phyloP scores from a whole-genome alignment of 2,113 vertebrate species.

The Microcebus tavaratra region DNA sequence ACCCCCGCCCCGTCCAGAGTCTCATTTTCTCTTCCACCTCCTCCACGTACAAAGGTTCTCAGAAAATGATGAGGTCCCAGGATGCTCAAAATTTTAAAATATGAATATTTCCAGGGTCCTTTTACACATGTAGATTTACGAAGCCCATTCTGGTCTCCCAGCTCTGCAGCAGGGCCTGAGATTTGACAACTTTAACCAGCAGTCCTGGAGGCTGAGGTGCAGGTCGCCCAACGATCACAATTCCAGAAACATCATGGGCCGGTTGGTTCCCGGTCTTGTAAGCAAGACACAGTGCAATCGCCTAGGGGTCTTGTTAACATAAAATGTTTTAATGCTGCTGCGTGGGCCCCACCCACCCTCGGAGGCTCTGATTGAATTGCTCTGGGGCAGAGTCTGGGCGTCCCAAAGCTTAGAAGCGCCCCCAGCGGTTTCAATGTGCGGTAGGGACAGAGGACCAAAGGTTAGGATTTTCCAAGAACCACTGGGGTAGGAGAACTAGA shows the following conservation, averaged over 20 bases:
- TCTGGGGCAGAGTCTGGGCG: neutral
- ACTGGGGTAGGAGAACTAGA: rapidly evolving
- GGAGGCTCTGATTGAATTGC: neutral
- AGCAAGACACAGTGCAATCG: neutral
- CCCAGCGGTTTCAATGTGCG: no score
- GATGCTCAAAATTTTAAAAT: neutral
- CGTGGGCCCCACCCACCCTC: no score
- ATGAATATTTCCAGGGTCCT: neutral
- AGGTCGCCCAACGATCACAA: neutral
- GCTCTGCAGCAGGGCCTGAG: neutral
- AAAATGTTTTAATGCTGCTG: no score
- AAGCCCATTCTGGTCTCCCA: neutral
- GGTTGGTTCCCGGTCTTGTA: neutral
- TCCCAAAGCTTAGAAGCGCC: neutral
- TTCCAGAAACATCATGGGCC: neutral
- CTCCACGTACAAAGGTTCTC: neutral
- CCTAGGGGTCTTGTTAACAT: neutral
- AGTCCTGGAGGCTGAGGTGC: neutral
- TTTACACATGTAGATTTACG: neutral
- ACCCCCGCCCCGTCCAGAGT: neutral
- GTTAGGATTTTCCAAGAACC: neutral
- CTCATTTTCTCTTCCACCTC: neutral
- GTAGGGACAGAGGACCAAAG: neutral
- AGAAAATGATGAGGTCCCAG: neutral
- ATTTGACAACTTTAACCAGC: neutral